Evolutionary conservation across 2,888 invertebrate species (phyloP).

Genomic region (Sphaerophoria rueppellii): DNA sequence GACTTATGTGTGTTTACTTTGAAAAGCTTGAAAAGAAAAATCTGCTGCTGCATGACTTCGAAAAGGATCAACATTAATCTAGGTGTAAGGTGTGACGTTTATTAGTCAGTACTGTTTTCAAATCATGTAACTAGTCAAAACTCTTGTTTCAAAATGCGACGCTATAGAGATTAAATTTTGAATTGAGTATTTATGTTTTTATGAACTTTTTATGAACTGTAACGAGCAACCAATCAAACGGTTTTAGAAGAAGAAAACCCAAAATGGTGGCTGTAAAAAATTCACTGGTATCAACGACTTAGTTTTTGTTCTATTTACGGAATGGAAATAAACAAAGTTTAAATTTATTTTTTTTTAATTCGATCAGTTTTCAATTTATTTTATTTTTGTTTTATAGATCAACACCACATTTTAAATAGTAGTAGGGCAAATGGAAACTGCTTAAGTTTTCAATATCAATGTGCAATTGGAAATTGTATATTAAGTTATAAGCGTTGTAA

Average conservation of each 20-base stretch:
- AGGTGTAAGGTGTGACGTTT: too few species aligned
- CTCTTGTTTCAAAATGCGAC: too few species aligned
- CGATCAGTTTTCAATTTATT: slow-evolving; percentile 50
- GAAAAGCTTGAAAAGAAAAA: too few species aligned
- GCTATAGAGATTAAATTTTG: too few species aligned
- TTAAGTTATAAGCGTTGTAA: slow-evolving; percentile 85
- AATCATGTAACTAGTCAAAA: too few species aligned
- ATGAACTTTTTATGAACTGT: too few species aligned
- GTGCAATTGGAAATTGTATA: slow-evolving; percentile 86
- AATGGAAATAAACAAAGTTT: neutral
- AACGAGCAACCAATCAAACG: neutral
- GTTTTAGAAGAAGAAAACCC: neutral
- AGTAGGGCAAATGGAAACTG: slow-evolving; percentile 79
- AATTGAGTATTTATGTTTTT: too few species aligned
- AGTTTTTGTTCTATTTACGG: too few species aligned
- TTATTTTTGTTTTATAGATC: slow-evolving; percentile 75
- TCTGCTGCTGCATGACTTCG: too few species aligned
- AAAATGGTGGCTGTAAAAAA: neutral
- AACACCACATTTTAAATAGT: slow-evolving; percentile 79
- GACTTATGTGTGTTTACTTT: too few species aligned
- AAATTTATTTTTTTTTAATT: slow-evolving; percentile 33
- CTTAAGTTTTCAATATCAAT: slow-evolving; percentile 84
- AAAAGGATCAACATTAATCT: too few species aligned
- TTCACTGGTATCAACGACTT: neutral
- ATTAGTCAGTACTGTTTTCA: too few species aligned